A percentile compares a stretch with the other conserved stretches of the same genome.
Conservation (phyloP, 2,113 vertebrate genomes). For the Cichladusa arquata region DNA sequence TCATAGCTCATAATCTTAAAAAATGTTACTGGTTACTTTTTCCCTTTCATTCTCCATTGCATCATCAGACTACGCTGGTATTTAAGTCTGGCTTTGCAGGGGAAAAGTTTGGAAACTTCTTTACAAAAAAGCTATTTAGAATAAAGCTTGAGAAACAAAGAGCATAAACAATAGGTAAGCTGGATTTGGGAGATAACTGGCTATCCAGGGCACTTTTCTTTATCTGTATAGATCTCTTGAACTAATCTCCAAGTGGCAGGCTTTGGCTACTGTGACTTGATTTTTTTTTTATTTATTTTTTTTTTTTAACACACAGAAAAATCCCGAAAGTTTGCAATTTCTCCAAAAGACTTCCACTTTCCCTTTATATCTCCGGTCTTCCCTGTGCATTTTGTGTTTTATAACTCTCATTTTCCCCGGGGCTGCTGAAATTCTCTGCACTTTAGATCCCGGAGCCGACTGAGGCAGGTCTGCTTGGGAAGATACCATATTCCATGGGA, state of each 20-base stretch:
- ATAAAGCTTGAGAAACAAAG: constrained; percentile 6
- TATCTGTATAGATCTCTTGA: constrained; percentile 3
- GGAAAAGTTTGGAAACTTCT: not conserved
- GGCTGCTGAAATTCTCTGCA: not conserved
- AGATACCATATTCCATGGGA: constrained; percentile 38
- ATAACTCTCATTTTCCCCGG: not conserved
- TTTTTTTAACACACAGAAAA: not conserved
- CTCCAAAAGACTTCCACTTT: not conserved
- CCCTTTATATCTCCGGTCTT: not conserved
- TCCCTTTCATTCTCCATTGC: not conserved
- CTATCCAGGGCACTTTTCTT: not conserved
- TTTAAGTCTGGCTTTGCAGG: not conserved
- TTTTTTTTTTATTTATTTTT: not conserved
- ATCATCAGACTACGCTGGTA: not conserved
- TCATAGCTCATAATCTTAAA: not conserved
- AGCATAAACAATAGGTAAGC: not conserved
- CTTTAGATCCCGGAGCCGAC: not conserved
- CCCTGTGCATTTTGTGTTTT: not conserved
- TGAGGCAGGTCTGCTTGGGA: not conserved
- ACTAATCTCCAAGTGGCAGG: constrained; percentile 18
- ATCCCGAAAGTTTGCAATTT: not conserved
- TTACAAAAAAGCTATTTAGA: not conserved
- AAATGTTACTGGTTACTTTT: not conserved
- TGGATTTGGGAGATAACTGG: constrained; percentile 22
- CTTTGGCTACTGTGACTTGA: not conserved